Base-by-base conservation (phyloP, 2,113 vertebrate genomes). In the Polypterus senegalus region DNA sequence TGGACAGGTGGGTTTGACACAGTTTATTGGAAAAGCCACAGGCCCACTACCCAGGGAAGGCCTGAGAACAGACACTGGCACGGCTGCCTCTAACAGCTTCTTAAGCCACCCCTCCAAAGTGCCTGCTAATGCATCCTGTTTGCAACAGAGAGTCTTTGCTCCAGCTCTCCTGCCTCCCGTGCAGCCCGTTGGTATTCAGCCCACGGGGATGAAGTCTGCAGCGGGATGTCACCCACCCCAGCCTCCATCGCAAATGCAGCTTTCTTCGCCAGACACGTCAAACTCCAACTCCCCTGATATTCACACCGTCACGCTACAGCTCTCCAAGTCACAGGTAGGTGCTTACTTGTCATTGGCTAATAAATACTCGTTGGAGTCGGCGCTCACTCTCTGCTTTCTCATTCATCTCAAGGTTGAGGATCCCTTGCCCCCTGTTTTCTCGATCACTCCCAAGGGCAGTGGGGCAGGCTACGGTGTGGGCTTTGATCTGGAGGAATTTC, bases 301-400 rank as follows among this genome's bases (percentile, higher is more conserved):
- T 70, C 89, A 87, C 61, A 87, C 86, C 7, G 92, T 97, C 48
- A 95, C 92, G 4, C 85, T 91, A 48, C 93, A 95, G 75, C 87
- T 96, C 44, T 94, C 93, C 43, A 95, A 91, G 80, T 95, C 92
- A 10, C 92, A 95, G 90, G 92, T 95, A 44, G 73, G 76, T 4
- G n/a, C 3, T 1, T 2, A 9, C 4, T 44, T 0, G 5, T 3
- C 2, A 5, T 7, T 2, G 46, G 6, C 4, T 4, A 3, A 9
- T 3, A 10, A 3, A 46, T 9, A 54, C 4, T 45, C 4, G 45
- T 7, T 55, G 10, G 10, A 55, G 54, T 55, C 54, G 3, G 4
- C 43, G 54, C 9, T 6, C 9, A 2, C 43, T 6, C 5, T 11
- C 9, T 62, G 57, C 9, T 10, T 57, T 9, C 9, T 61, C 48